Base-by-base conservation (phyloP, 2,113 vertebrate species). In the Dipodomys spectabilis region DNA sequence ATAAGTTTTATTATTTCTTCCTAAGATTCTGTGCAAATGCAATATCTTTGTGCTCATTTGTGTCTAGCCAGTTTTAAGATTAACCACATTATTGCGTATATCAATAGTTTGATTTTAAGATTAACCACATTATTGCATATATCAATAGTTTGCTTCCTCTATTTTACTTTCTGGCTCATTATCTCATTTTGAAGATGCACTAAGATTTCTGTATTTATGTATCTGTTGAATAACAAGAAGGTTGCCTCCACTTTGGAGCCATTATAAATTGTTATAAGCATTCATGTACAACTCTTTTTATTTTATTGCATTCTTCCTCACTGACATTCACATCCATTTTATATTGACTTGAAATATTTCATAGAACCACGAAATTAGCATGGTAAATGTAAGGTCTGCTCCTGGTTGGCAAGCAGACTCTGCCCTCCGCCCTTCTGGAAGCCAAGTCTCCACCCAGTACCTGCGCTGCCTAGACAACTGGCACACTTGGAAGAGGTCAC, bases 11-110 rank as follows among this genome's bases (percentile, higher is more conserved):
- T 49, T 85, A 69, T 57, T 44, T 11, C 84, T 60, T 77, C 23
- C 10, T 23, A 68, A 57, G 91, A 87, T 92, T 90, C 73, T 30
- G 67, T 78, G 49, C 35, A 81, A 93, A 72, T 78, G 62, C 12
- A 44, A 35, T n/a, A 57, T 84, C 18, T 82, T 84, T 88, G 12
- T 62, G 73, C 4, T 62, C 28, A 49, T 68, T 64, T 62, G 20
- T 73, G 12, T 75, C 23, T 91, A 60, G 25, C 0, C 83, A 75
- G 23, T 82, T 93, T 84, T 84, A 91, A 75, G 7, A 77, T 39
- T 74, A 39, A 82, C 30, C 39, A 32, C 64, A 16, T 28, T 20
- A 45, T 71, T 73, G 45, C 23, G 28, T 44, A 4, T 53, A 28
- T 71, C 39, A 39, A 39, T 39, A 39, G 39, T 39, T 6, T 39